Base-by-base conservation (phyloP, 1,140 invertebrate genomes). In the Eulimnadia texana region DNA sequence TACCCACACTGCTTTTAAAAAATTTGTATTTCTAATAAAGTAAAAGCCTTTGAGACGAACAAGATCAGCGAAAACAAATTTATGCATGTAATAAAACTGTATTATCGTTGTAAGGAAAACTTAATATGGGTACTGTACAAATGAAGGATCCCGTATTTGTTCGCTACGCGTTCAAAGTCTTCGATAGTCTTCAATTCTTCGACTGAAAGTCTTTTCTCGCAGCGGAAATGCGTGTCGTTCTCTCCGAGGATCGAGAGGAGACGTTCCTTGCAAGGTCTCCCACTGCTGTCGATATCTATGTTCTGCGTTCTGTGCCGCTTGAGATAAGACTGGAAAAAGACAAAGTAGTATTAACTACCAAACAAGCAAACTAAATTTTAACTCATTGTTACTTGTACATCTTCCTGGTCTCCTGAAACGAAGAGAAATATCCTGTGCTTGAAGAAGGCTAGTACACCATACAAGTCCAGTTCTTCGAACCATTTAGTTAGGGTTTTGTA, bases 251-350 rank as follows among this genome's bases (percentile, higher is more conserved):
- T 19, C 25, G 19, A 63, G 25, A 64, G 51, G n/a, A 64, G 3
- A 0, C 58, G 53, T 51, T 62, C 58, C 62, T 55, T 64, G 47
- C 60, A 60, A 3, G 52, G 58, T n/a, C 52, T 25, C 25, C 63
- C 60, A n/a, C 23, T 33, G 3, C 23, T 49, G 51, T 64, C 49
- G 24, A 60, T 47, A 33, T 63, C 61, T 3, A 63, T 50, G 42
- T 50, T 63, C 49, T 59, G 61, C 3, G 61, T 63, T 47, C 56
- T 24, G 47, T 63, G 56, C 33, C 49, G 53, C 27, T 58, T 57
- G 29, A 59, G 33, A 25, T 58, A 63, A n/a, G 25, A 13, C 58
- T 60, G 11, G 25, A 20, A n/a, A 27, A 2, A 47, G 58, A 19
- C 2, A 53, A 50, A 54, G 20, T 16, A 23, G 20, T 22, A 22